Evolutionary conservation across 2,888 invertebrate genomes (phyloP), one percentile per base, ranked within the genome.

Genomic region (Ectobius pallidus): DNA sequence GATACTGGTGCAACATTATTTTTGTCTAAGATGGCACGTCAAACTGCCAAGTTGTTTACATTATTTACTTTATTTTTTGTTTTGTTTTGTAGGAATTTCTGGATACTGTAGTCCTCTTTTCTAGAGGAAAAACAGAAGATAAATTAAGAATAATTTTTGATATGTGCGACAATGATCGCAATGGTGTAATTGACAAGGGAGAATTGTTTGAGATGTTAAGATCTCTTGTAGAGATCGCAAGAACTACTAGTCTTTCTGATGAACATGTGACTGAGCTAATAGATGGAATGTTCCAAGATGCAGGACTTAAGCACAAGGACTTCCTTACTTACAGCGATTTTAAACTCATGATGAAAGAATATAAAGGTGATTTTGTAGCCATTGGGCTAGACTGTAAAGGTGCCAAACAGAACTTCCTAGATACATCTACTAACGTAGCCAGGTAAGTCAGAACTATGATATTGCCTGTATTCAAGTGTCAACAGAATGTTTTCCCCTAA

Each of bases 141-240:
- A 97, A 97, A 80, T 85, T 97, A 42, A 87, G 96, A 4, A 96
- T 97, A 39, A 95, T 98, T 77, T 97, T 97, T 81, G 96, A 97
- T 82, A 97, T 98, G 97, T 97, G 97, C 79, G 97, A 97, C 81
- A 94, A 96, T 78, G 95, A 97, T 81, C 89, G 95, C 18, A 96
- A 96, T 79, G 96, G 97, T 0, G 94, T 95, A 0, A 97, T 97
- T 73, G 96, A 97, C 80, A 96, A 97, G 80, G 92, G 90, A 1
- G 97, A 97, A 81, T 86, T 98, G 22, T 95, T 94, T 25, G 96
- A 96, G 82, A 96, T 98, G 94, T 85, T 98, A 80, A 86, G 96
- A 22, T 96, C 96, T 0, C 84, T 97, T 32, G 96, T 97, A 0
- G 96, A 96, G 83, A 96, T 97, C 72, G 96, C 96, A 0, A 87